A percentile compares a stretch with the other conserved stretches of the same genome.
Evolutionary conservation across 2,888 invertebrate species (phyloP).

Genomic region (Teinopalpus imperialis): DNA sequence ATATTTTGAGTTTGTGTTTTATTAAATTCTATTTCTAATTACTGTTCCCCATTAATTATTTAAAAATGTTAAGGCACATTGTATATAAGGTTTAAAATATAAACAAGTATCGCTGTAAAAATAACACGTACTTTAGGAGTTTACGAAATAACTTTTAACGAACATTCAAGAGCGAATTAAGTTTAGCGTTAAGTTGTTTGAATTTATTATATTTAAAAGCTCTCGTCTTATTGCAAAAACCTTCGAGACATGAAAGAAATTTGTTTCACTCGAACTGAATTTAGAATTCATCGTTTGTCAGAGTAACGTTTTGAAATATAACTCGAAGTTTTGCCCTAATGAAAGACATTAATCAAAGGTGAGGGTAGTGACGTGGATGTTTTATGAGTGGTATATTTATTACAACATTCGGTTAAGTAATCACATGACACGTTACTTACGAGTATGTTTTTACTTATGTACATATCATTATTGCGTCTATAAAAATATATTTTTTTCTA

Average conservation of each 20-base stretch:
- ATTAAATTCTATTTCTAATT: too few relatives aligned
- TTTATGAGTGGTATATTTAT: conserved; percentile 13
- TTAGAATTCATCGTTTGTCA: conserved; percentile 13
- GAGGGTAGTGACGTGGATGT: conserved; percentile 3
- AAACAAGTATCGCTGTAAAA: too few relatives aligned
- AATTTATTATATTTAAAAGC: conserved; percentile 13
- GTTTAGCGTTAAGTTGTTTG: conserved; percentile 15
- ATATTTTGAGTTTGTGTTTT: too few relatives aligned
- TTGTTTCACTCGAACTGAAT: conserved; percentile 11
- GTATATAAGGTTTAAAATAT: too few relatives aligned
- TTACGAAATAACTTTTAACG: background rate
- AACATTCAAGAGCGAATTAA: conserved; percentile 9
- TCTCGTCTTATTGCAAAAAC: conserved; percentile 5
- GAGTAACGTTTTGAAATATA: conserved; percentile 7
- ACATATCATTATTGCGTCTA: too few relatives aligned
- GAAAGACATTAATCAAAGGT: conserved; percentile 18
- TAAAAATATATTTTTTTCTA: too few relatives aligned
- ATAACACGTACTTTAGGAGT: too few relatives aligned
- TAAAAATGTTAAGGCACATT: too few relatives aligned
- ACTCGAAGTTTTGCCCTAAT: conserved; percentile 11
- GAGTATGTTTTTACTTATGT: too few relatives aligned
- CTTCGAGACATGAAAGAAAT: background rate
- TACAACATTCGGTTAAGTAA: conserved; percentile 12
- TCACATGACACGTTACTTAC: background rate
- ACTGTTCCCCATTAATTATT: too few relatives aligned